A percentile compares a stretch with the other conserved stretches of the same genome.
phyloP scores from a whole-genome alignment of 2,113 vertebrate genomes.

The Cairina moschata region DNA sequence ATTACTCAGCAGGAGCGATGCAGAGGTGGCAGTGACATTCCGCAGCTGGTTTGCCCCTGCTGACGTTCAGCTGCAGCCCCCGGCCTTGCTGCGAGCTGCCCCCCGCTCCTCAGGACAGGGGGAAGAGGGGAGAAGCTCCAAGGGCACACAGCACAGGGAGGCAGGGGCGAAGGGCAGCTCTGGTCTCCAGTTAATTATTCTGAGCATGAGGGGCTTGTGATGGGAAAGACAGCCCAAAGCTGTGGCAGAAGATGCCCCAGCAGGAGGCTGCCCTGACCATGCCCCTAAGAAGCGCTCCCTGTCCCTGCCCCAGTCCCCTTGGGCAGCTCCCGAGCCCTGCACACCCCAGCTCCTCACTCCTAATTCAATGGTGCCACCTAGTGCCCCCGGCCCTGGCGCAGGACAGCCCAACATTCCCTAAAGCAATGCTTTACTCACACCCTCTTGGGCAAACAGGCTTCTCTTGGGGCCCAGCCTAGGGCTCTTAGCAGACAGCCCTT shows the following conservation, averaged over 20 bases:
- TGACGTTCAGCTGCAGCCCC: neutral
- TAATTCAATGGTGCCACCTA: slow-evolving; percentile 31
- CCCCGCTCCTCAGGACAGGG: accelerated
- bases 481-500: accelerated
- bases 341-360: accelerated
- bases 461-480: neutral
- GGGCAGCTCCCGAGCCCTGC: accelerated
- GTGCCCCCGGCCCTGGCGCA: neutral
- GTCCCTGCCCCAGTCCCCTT: no score
- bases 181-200: accelerated
- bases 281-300: no score
- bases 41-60: neutral
- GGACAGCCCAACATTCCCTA: accelerated
- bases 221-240: neutral
- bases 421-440: accelerated
- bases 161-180: neutral
- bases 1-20: neutral
- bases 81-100: neutral
- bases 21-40: accelerated
- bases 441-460: accelerated
- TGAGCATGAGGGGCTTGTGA: neutral
- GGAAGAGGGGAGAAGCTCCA: neutral
- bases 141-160: no score
- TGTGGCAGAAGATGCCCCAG: neutral
- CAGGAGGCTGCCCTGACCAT: neutral